Percentiles rank a stretch among this genome's conserved stretches.
phyloP scores from a whole-genome alignment of 2,888 invertebrate genomes.

The Parnassius smintheus region DNA sequence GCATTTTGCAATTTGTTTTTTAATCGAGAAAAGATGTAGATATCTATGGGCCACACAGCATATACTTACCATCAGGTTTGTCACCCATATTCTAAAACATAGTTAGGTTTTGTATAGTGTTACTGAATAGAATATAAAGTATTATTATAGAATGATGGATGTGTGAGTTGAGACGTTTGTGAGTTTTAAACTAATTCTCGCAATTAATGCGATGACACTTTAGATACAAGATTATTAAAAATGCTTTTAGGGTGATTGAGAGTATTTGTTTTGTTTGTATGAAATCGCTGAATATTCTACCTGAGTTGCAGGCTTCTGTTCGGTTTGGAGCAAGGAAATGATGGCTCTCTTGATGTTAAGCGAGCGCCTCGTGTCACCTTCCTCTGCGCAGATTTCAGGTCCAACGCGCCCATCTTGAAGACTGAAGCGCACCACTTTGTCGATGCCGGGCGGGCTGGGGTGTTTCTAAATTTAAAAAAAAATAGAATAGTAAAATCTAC shows the following conservation, averaged over 20 bases:
- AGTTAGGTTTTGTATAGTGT: too few relatives aligned
- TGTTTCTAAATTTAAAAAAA: slow-evolving; percentile 55
- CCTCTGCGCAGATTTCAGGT: slow-evolving; percentile 87
- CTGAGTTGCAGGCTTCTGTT: slow-evolving; percentile 72
- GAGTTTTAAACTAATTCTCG: too few relatives aligned
- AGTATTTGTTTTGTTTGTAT: neutral
- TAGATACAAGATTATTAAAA: neutral
- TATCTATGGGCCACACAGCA: too few relatives aligned
- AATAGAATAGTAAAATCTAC: too few relatives aligned
- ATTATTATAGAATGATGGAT: too few relatives aligned
- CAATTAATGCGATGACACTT: neutral
- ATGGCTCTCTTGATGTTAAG: slow-evolving; percentile 95
- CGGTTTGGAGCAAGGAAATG: slow-evolving; percentile 89
- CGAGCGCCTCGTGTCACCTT: slow-evolving; percentile 87
- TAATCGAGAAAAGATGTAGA: too few relatives aligned
- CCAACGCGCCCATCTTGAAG: slow-evolving; percentile 89
- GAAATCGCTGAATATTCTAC: slow-evolving; percentile 38
- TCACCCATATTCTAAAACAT: too few relatives aligned
- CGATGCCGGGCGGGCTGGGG: slow-evolving; percentile 80
- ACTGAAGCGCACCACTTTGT: slow-evolving; percentile 88
- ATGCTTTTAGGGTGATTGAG: neutral
- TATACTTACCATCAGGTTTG: too few relatives aligned
- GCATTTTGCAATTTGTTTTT: too few relatives aligned
- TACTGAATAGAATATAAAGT: too few relatives aligned
- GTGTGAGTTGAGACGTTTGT: too few relatives aligned